Evolutionary conservation across 2,888 invertebrate species (phyloP), one percentile per base, ranked within the genome.

Genomic region (Cerceris rybyensis): DNA sequence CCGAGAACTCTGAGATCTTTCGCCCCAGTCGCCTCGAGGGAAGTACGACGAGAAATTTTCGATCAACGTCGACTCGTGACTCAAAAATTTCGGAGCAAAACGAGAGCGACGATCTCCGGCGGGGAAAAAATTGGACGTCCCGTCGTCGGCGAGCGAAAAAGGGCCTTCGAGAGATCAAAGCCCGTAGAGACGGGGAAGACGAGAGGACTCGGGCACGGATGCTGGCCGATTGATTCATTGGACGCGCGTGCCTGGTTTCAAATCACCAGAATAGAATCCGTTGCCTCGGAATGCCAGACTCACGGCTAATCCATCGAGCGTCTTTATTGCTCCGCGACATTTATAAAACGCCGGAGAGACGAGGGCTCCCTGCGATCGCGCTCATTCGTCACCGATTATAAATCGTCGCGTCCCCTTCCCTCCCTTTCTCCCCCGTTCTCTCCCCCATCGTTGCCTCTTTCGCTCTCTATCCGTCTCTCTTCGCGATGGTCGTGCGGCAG

Each of bases 251-350:
- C 90, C 91, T 89, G 87, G 87, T 89, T 92, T 91, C 90, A 90
- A 92, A 92, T 92, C 92, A 91, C 92, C 89, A 91, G 92, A 92
- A 92, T 92, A 92, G 92, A 92, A 86, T 91, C 87, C 88, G 86
- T 77, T 82, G 89, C 87, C 87, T 86, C 87, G 91, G 91, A 90
- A 92, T 91, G 90, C 88, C 90, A 84, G 83, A 84, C 87, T 82
- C 89, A 88, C 88, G 87, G 87, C 91, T 91, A 92, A 92, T 92
- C 92, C 92, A 91, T 91, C 91, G 87, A 88, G 88, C 87, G 89
- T 91, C 90, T 91, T 91, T 91, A 91, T 91, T 91, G 91, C 91
- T 84, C 88, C 75, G 86, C 82, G 90, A 90, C 91, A 88, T 90
- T 90, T 91, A 90, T 90, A 91, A 91, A 90, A 88, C 88, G 85